These are phyloP conservation scores for Apodemia zela DNA, from an alignment of 2,888 invertebrate genomes.

Conservation along the genomic window DNA sequence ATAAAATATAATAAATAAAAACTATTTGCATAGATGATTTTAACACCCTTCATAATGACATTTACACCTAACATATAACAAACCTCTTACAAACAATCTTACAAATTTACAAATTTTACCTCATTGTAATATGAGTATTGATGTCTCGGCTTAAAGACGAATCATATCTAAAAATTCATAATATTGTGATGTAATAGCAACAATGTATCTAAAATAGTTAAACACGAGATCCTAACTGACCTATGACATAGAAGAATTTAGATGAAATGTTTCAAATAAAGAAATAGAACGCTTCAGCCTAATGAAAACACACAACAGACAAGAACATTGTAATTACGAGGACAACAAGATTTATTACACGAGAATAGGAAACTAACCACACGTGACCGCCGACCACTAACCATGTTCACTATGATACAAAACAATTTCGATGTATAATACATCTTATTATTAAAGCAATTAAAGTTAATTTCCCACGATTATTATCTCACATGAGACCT, in stretches of 20 bases:
- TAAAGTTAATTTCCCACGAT: constrained; percentile 55
- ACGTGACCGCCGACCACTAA: constrained; percentile 58
- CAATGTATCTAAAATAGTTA: neutral
- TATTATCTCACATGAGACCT: constrained; percentile 43
- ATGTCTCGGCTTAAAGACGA: no score
- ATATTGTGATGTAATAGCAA: no score
- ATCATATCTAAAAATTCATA: no score
- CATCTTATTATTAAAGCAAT: constrained; percentile 57
- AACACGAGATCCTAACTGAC: neutral
- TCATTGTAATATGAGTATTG: no score
- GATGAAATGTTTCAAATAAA: constrained; percentile 32
- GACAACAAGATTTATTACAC: constrained; percentile 76
- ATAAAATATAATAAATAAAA: no score
- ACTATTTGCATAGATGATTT: no score
- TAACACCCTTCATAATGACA: no score
- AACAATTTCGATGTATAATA: constrained; percentile 51
- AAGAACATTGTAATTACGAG: constrained; percentile 78
- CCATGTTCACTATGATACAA: constrained; percentile 44
- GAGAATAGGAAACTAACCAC: constrained; percentile 74
- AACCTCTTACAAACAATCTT: no score
- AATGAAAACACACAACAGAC: constrained; percentile 78
- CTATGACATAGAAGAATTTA: constrained; percentile 18
- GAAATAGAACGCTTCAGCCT: constrained; percentile 40
- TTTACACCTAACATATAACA: no score
- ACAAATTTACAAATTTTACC: no score